phyloP scores from a whole-genome alignment of 2,113 vertebrate species.

The Malurus alboscapulatus region DNA sequence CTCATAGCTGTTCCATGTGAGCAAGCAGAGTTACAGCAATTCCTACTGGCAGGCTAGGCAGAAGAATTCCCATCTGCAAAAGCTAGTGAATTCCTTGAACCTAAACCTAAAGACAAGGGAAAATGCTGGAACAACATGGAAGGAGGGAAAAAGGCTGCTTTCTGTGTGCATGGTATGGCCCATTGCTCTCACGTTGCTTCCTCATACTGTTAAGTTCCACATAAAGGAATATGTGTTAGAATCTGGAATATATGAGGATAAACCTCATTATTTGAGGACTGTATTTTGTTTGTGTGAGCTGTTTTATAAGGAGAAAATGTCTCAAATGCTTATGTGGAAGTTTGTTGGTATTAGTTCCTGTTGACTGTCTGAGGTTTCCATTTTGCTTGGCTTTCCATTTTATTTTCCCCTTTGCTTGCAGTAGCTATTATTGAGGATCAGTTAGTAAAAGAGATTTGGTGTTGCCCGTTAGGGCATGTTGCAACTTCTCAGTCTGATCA shows the following conservation, averaged over 20 bases:
- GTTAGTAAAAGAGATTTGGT: conserved; percentile 12
- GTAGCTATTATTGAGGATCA: background rate
- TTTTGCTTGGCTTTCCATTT: background rate
- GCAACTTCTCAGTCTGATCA: background rate
- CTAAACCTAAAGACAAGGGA: background rate
- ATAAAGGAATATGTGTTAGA: background rate
- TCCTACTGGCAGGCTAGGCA: background rate
- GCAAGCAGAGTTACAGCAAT: background rate
- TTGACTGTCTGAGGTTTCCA: background rate
- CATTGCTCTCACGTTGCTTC: fast-evolving
- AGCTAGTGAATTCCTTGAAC: background rate
- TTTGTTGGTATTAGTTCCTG: background rate
- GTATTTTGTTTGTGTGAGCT: background rate
- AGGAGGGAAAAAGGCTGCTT: background rate
- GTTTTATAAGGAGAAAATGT: background rate
- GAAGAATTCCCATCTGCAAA: background rate
- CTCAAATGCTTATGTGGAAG: background rate
- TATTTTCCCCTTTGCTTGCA: background rate
- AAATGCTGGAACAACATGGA: background rate
- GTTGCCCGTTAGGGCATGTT: background rate
- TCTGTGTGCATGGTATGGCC: background rate
- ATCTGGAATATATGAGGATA: background rate
- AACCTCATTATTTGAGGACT: background rate
- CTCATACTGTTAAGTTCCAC: background rate
- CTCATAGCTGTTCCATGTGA: background rate